Evolutionary conservation across 2,797 vertebrate species (phyloP).

Genomic region (Clarias laeviceps): DNA sequence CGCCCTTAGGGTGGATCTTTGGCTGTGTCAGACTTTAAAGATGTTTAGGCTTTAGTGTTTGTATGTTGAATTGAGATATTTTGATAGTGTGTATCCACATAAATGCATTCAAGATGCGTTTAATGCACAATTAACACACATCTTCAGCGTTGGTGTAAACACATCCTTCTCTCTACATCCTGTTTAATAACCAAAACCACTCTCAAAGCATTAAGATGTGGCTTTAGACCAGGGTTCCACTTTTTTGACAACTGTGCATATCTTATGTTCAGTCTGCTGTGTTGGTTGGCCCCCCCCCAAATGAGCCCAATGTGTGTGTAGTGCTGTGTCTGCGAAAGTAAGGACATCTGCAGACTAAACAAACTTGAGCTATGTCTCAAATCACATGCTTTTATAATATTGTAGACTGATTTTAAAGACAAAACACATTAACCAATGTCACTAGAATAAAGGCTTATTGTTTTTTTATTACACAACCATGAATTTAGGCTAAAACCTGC

Average conservation of each 20-base stretch:
- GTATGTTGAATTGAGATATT: neutral
- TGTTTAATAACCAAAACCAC: neutral
- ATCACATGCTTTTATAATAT: neutral
- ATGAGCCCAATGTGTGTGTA: neutral
- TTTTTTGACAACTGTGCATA: neutral
- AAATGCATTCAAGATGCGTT: neutral
- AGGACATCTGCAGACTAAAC: no score
- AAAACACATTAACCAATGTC: neutral
- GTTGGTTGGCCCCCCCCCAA: neutral
- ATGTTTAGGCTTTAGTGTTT: neutral
- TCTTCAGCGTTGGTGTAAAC: neutral
- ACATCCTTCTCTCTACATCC: neutral
- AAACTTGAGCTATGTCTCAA: no score
- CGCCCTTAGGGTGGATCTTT: no score
- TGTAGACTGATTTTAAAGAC: neutral
- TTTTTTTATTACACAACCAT: neutral
- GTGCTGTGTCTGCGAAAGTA: neutral
- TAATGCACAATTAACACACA: neutral
- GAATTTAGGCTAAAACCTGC: neutral
- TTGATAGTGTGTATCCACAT: neutral
- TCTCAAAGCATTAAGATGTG: neutral
- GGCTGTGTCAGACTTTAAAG: neutral
- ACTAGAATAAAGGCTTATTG: neutral
- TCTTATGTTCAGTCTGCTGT: neutral
- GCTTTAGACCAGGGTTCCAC: neutral